Base-by-base conservation (phyloP, 2,888 invertebrate genomes). In the Drosophila lacicola region DNA sequence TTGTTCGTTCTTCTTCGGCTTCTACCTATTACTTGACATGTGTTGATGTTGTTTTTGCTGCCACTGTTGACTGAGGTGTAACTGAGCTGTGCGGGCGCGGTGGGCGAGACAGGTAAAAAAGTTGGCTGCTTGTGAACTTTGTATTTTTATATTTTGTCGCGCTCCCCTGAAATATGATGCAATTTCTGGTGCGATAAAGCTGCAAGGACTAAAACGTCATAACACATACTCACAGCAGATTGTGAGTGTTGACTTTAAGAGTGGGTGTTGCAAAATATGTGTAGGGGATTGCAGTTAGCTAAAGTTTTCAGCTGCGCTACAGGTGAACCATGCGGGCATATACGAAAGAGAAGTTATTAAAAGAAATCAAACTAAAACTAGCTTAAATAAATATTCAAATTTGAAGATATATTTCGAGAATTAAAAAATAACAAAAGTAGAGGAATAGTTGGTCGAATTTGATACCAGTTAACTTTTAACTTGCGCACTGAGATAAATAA, bases 131-230 rank as follows among this genome's bases (percentile, higher is more conserved):
- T 61, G 58, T 71, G 66, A 77, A 74, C 69, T 80, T 70, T 77
- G 57, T 73, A 69, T 79, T 68, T 64, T 69, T 78, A 71, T 74
- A 73, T 76, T 82, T 87, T 89, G 89, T 84, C 80, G 70, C 69
- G 71, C 69, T 83, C 58, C 62, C 68, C 73, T 84, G 89, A 89
- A 89, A 89, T 82, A 85, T 86, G 89, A 88, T 89, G 89, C 89
- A 89, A 88, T 86, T 86, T 89, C 80, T 86, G 82, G 73, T 51
- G 78, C 82, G 77, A 88, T 88, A 85, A 85, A 89, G 82, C 82
- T 85, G 75, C 82, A 82, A 69, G 79, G 70, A 85, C 75, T 78
- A 74, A 78, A 61, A 74, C 55, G 74, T 75, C 75, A 74, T 68
- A 73, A 45, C 79, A 74, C 61, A 64, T 42, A 47, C 41, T 49